Evolutionary conservation across 2,888 invertebrate species (phyloP).

Genomic region (Oxyteleia sp.): DNA sequence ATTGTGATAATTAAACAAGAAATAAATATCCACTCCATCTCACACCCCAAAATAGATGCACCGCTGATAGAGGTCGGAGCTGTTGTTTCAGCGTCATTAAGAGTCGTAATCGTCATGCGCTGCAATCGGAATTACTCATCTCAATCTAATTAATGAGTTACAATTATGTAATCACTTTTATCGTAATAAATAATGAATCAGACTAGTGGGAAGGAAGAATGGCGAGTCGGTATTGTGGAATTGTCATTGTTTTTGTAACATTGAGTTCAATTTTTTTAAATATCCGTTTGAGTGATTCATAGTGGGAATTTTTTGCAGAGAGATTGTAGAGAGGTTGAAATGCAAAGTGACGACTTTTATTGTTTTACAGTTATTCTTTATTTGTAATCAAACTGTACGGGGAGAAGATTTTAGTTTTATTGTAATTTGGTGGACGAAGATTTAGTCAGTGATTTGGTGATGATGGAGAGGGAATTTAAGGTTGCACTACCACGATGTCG

Average conservation of each 20-base stretch:
- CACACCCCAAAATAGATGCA: slow-evolving; percentile 31
- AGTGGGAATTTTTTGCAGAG: background rate
- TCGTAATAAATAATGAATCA: slow-evolving; percentile 18
- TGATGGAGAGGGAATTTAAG: no score
- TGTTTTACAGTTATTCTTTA: no score
- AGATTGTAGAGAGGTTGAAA: background rate
- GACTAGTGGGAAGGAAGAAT: background rate
- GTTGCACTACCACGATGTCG: no score
- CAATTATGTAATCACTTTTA: slow-evolving; percentile 26
- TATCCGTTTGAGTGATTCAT: background rate
- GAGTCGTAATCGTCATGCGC: slow-evolving; percentile 28
- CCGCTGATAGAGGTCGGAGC: slow-evolving; percentile 13
- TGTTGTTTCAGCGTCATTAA: slow-evolving; percentile 30
- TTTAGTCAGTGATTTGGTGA: no score
- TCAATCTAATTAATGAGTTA: slow-evolving; percentile 34
- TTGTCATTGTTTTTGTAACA: background rate
- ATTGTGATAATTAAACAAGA: slow-evolving; percentile 26
- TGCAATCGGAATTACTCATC: slow-evolving; percentile 19
- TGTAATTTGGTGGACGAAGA: no score
- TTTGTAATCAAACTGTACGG: no score
- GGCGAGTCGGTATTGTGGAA: background rate
- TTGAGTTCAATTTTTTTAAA: background rate
- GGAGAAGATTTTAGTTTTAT: no score
- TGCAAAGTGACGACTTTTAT: background rate
- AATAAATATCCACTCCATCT: slow-evolving; percentile 20